These are phyloP conservation scores for Sarcophaga subvicina DNA, from an alignment of 2,888 invertebrate genomes.

Conservation along the genomic window DNA sequence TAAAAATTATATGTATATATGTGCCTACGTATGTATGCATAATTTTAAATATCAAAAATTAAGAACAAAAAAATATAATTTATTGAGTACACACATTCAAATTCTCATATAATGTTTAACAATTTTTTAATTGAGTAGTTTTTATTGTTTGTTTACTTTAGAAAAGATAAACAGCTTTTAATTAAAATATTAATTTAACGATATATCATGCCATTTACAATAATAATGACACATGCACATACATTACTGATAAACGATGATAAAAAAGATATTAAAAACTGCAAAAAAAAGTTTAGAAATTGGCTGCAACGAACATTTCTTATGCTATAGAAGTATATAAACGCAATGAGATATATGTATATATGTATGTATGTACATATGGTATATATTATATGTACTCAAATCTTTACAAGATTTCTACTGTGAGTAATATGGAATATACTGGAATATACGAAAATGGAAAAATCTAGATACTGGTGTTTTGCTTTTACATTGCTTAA, in stretches of 20 bases:
- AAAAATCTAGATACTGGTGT: too few relatives aligned
- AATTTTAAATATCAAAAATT: too few relatives aligned
- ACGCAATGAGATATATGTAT: too few relatives aligned
- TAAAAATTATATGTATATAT: background rate
- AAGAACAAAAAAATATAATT: background rate
- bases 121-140: conserved; percentile 17
- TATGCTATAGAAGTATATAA: too few relatives aligned
- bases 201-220: conserved; percentile 13
- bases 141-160: conserved; percentile 14
- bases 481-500: too few relatives aligned
- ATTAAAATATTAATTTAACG: conserved; percentile 19
- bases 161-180: conserved; percentile 11
- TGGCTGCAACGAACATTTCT: too few relatives aligned
- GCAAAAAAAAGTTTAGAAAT: background rate
- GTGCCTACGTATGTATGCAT: too few relatives aligned
- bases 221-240: background rate
- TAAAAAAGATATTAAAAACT: background rate
- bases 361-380: too few relatives aligned
- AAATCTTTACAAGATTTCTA: too few relatives aligned
- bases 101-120: background rate
- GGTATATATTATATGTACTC: too few relatives aligned
- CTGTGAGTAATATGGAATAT: too few relatives aligned
- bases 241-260: background rate
- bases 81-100: background rate
- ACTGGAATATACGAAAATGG: too few relatives aligned